Evolutionary conservation across 1,140 invertebrate genomes (phyloP).

Genomic region (Drosophila eugracilis): DNA sequence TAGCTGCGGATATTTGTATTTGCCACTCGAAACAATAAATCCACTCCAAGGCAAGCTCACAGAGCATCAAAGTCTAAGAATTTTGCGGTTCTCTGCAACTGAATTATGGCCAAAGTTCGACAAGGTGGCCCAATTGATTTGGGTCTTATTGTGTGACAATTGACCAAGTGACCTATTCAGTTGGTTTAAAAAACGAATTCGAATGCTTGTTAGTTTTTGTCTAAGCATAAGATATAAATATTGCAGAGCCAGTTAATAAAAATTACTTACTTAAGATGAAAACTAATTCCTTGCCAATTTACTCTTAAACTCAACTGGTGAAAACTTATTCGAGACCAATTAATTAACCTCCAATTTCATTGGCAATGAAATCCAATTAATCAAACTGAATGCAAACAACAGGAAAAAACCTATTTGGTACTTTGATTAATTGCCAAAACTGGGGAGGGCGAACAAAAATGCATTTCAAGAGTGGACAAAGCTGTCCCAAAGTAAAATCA

Average conservation of each 20-base stretch:
- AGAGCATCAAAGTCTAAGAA: constrained; percentile 7
- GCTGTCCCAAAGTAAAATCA: constrained; percentile 64
- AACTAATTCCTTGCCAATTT: too few relatives aligned
- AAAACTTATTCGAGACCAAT: constrained; percentile 48
- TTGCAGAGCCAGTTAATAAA: background rate
- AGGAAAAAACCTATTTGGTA: constrained; percentile 46
- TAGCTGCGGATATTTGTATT: constrained; percentile 61
- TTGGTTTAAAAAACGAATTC: background rate
- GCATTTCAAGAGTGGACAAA: constrained; percentile 65
- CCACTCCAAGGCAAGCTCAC: constrained; percentile 55
- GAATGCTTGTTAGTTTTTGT: too few relatives aligned
- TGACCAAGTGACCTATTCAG: background rate
- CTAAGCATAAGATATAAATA: too few relatives aligned
- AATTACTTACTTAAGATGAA: too few relatives aligned
- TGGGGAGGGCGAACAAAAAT: constrained; percentile 36
- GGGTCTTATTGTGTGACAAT: background rate
- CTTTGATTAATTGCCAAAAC: constrained; percentile 69
- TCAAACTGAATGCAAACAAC: constrained; percentile 47
- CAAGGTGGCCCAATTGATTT: constrained; percentile 4
- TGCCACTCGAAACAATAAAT: constrained; percentile 80
- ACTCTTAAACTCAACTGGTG: constrained; percentile 8
- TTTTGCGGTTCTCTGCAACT: too few relatives aligned
- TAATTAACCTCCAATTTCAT: constrained; percentile 76
- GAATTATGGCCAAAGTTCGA: constrained; percentile 15
- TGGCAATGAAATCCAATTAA: constrained; percentile 67